Conservation (phyloP, 2,113 vertebrate genomes). For the Promerops cafer region DNA sequence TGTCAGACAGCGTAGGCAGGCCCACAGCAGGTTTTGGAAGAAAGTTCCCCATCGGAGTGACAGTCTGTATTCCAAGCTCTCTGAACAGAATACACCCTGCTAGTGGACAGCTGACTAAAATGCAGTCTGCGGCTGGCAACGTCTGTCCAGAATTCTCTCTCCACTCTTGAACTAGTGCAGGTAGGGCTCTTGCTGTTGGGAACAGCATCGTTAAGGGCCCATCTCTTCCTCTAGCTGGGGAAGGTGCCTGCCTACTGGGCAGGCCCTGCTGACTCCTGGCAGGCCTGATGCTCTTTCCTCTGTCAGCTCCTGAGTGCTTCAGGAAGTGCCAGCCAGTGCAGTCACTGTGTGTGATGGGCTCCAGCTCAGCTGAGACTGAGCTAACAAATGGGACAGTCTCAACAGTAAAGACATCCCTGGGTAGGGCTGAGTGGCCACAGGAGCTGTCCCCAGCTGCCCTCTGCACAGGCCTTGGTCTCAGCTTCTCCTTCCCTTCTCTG, state of each 20-base stretch:
- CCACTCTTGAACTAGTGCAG: not conserved
- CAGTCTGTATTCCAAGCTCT: not conserved
- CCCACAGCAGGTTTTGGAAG: not conserved
- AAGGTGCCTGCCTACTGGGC: not conserved
- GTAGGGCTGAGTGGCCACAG: not conserved
- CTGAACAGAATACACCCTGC: fast-evolving
- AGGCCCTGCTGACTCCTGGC: not conserved
- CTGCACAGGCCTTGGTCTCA: not conserved
- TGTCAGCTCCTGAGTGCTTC: not conserved
- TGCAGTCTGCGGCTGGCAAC: fast-evolving
- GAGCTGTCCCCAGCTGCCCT: not conserved
- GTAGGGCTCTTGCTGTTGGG: not conserved
- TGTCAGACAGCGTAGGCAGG: not conserved
- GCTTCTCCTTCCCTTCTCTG: not conserved
- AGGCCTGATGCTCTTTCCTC: not conserved
- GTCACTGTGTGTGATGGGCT: not conserved
- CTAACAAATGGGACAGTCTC: not conserved
- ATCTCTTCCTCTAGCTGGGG: not conserved
- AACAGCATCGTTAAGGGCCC: not conserved
- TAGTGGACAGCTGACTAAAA: fast-evolving
- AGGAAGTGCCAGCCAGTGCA: not conserved
- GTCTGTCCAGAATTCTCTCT: not conserved
- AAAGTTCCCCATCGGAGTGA: no score
- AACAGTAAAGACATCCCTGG: not conserved
- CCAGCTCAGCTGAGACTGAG: not conserved